Evolutionary conservation across 2,113 vertebrate genomes (phyloP), one percentile per base, ranked within the genome.

Genomic region (Cryptomyrus ogoouensis): DNA sequence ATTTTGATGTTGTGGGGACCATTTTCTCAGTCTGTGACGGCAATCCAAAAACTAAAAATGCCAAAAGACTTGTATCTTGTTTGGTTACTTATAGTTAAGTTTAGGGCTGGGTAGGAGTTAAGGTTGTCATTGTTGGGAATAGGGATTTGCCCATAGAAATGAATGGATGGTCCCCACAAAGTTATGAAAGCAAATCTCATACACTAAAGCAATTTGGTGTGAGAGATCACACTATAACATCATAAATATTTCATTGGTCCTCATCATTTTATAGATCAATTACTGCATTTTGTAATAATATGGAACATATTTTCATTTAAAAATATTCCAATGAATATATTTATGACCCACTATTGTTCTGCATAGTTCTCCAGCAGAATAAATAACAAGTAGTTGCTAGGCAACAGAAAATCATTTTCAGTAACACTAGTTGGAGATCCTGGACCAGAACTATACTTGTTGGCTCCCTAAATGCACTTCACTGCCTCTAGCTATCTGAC

Each of bases 341-440:
- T 80, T 42, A 80, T 80, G 74, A 80, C 74, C 62, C 27, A 80
- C 74, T 80, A 80, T 80, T 80, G 74, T 80, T 42, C 74, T 42
- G 74, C 44, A 24, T 84, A 47, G 83, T 84, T 47, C 42, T 84
- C 44, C 19, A 47, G 39, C 44, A 84, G 83, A 84, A 44, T 42
- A 83, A 83, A 83, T 84, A 84, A 84, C 42, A 84, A 84, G 44
- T 47, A 10, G 83, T 84, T 84, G 83, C 83, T 84, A 84, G 83
- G 83, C 83, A 84, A 84, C 83, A 46, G 83, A 84, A 84, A 84
- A 84, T 84, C 44, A 47, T 84, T 46, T 84, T 84, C 44, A 84
- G 83, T 84, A 46, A 84, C 83, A 46, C 42, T 84, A 46, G 83
- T 19, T 84, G 83, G 83, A 21, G 39, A 84, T 47, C 44, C 39